Base-by-base conservation (phyloP, 1,140 invertebrate genomes). In the Scaptomyza montana region DNA sequence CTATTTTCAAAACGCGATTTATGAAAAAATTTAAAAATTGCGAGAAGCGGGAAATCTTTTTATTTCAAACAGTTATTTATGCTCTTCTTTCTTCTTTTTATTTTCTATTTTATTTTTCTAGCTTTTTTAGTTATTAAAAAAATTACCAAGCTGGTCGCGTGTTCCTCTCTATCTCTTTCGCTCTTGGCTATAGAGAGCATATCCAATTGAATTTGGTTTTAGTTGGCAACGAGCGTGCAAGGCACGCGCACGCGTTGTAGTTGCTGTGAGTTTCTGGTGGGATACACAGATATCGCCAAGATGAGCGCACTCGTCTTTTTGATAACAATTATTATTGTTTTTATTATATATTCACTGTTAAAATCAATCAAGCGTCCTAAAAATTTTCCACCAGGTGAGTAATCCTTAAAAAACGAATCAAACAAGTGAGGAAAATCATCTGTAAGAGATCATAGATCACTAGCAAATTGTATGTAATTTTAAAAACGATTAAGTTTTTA, bases 311-410 rank as follows among this genome's bases (percentile, higher is more conserved):
- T 87, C 55, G 66, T 87, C 54, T 85, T 82, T 76, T 51, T 73
- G 46, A 68, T 57, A 39, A 46, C 64, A 19, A 62, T 75, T 65
- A 36, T 91, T 25, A 56, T 91, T 59, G 89, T 72, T 8, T 80
- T 67, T 25, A 21, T 84, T 13, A 60, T 90, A 30, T 82, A 75
- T 75, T 78, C 61, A 28, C 39, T 91, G 19, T 12, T 91, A 2
- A 77, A 47, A 5, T 90, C 90, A 5, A 46, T 90, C 33, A 72
- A 70, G 41, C 71, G 90, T 5, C 90, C 90, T 3, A 71, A 67
- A 60, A 91, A 91, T 70, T 91, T 89, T 62, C 90, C 90, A 41
- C 90, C 90, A 81, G 90, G 90, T 91, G 28, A 90, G 77, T 65
- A n/a, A 12, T 43, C 5, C 7, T 43, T n/a, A 5, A 43, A 43